Percentiles rank a stretch among this genome's conserved stretches.
Conservation (phyloP, 2,797 vertebrate species). For the Erpetoichthys calabaricus region DNA sequence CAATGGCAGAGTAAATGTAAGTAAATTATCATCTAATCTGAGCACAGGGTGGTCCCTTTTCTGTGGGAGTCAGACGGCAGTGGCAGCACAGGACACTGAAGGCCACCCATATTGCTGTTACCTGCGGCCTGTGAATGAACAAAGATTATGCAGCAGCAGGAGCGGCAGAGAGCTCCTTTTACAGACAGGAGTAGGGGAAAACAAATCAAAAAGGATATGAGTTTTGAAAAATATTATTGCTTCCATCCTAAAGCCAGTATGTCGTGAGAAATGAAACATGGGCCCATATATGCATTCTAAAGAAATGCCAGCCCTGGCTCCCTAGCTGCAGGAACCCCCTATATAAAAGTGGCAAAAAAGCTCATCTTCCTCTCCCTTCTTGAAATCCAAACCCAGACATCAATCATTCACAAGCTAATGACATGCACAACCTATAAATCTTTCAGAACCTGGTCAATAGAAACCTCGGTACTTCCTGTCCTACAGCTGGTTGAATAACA, state of each 20-base stretch:
- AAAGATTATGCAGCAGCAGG: no score
- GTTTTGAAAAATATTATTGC: no score
- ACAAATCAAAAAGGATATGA: no score
- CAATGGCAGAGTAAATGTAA: not conserved
- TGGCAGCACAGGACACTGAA: not conserved
- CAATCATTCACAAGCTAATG: slow-evolving; percentile 65
- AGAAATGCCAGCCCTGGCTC: no score
- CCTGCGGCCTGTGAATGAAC: no score
- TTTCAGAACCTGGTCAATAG: slow-evolving; percentile 41
- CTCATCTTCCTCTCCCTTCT: slow-evolving; percentile 39
- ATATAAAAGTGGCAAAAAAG: no score
- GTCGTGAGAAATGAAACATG: no score
- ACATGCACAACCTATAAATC: slow-evolving; percentile 54
- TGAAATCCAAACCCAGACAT: slow-evolving; percentile 49
- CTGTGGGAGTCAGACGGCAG: not conserved
- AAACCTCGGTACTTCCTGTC: slow-evolving; percentile 48
- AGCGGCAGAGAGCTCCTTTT: no score
- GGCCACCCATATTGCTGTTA: slow-evolving; percentile 1
- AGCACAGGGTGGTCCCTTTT: slow-evolving; percentile 3
- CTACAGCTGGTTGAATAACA: slow-evolving; percentile 42
- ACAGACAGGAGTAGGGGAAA: no score
- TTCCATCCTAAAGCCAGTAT: no score
- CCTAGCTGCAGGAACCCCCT: no score
- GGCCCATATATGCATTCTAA: no score
- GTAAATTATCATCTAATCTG: slow-evolving; percentile 2